These are phyloP conservation scores for Amazonetta brasiliensis DNA, from an alignment of 2,797 vertebrate species.

Conservation along the genomic window DNA sequence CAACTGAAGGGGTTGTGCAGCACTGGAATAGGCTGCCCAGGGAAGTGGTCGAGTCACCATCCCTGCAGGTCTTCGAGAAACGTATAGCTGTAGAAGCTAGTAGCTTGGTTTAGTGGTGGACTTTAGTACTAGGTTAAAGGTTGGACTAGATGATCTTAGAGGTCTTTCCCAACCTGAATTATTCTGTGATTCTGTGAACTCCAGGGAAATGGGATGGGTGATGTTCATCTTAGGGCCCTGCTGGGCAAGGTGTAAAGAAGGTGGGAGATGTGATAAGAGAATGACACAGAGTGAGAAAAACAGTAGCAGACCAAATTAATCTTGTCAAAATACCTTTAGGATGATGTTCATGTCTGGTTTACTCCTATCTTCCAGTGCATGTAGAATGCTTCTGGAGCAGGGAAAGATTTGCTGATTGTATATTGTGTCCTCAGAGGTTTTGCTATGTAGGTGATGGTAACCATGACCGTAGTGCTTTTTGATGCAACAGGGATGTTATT, in stretches of 20 bases:
- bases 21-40: too few relatives aligned
- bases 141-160: too few relatives aligned
- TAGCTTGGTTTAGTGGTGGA: too few relatives aligned
- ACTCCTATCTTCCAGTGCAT: not conserved
- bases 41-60: too few relatives aligned
- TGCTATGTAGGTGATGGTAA: not conserved
- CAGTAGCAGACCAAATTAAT: not conserved
- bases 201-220: not conserved
- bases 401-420: not conserved
- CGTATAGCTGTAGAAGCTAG: too few relatives aligned
- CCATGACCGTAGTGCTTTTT: fast-evolving
- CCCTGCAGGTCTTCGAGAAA: too few relatives aligned
- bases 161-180: too few relatives aligned
- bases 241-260: not conserved
- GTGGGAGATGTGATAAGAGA: not conserved
- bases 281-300: not conserved
- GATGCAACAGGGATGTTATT: not conserved
- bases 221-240: not conserved
- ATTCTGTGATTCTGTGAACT: not conserved
- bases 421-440: not conserved
- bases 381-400: not conserved
- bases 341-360: not conserved
- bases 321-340: not conserved
- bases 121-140: too few relatives aligned
- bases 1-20: too few relatives aligned